Evolutionary conservation across 2,113 vertebrate species (phyloP), one percentile per base, ranked within the genome.

Genomic region (Myocastor coypus): DNA sequence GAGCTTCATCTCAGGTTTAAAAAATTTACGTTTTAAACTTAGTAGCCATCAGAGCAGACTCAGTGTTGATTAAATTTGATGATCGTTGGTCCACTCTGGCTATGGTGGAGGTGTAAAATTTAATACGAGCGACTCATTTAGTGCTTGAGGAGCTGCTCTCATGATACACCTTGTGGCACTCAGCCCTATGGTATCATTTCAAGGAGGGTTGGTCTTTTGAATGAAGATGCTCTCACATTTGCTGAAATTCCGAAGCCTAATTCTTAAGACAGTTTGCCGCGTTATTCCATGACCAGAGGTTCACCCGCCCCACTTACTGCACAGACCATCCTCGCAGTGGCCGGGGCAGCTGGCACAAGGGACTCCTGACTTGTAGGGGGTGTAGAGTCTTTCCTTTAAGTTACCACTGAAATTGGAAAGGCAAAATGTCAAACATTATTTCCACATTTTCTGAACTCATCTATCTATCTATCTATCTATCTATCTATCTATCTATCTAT

Each of bases 371-470:
- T 94, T 92, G 50, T 98, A 98, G 32, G 98, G 98, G 5, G n/a
- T 92, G 0, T 3, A 3, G 3, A 83, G 5, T 22, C 11, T 95
- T 4, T 0, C 1, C 46, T 4, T 8, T 95, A 0, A 0, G 85
- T 98, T 98, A 20, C 98, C 98, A 68, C 98, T 98, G 97, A 83
- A 98, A 98, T 55, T 96, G 66, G 66, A 98, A 97, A 10, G 22
- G 91, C 10, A 75, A 1, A 80, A 96, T 64, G 55, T 91, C 57
- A 95, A 89, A 94, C 1, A n/a, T n/a, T 50, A 78, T 78, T 78
- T 28, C 16, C 30, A 32, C 46, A 30, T 50, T 32, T 78, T 46
- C 26, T 75, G 10, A 7, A 75, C 22, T 42, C 22, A 75, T 32
- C 30, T 69, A 69, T n/a, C 7, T 63, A 22, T 55, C 11, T 55